phyloP scores from a whole-genome alignment of 2,113 vertebrate species.

The Corynorhinus townsendii region DNA sequence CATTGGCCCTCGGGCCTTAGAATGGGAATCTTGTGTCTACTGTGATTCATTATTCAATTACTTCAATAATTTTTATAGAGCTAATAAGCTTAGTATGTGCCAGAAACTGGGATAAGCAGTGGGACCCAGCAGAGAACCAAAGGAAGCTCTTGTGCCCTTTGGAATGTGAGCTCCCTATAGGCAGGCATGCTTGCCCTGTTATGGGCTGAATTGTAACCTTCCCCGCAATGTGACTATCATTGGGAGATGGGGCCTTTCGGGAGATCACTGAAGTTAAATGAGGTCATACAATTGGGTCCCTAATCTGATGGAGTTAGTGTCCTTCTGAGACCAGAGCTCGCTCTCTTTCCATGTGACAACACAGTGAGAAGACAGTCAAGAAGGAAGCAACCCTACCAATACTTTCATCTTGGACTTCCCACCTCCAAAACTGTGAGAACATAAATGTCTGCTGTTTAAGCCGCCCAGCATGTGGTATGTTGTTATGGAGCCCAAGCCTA shows the following conservation, averaged over 20 bases:
- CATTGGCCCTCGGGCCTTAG: neutral
- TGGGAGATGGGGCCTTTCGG: neutral
- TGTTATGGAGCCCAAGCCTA: fast-evolving
- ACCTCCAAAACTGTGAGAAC: neutral
- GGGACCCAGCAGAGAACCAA: neutral
- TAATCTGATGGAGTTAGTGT: neutral
- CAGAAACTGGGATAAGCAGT: neutral
- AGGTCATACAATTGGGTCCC: neutral
- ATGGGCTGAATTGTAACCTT: neutral
- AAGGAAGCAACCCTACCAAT: neutral
- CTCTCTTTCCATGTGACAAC: fast-evolving
- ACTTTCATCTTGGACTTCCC: neutral
- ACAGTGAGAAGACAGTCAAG: neutral
- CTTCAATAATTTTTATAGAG: neutral
- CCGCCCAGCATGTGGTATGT: fast-evolving
- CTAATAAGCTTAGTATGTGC: too few relatives aligned
- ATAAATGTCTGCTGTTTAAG: neutral
- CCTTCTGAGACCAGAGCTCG: neutral
- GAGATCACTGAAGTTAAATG: neutral
- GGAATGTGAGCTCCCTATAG: neutral
- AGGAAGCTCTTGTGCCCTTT: neutral
- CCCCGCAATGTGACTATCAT: neutral
- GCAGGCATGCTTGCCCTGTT: neutral
- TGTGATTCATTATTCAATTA: neutral
- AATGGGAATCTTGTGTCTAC: neutral